A percentile compares a stretch with the other conserved stretches of the same genome.
Evolutionary conservation across 2,888 invertebrate genomes (phyloP).

Genomic region (Ecdyonurus torrentis): DNA sequence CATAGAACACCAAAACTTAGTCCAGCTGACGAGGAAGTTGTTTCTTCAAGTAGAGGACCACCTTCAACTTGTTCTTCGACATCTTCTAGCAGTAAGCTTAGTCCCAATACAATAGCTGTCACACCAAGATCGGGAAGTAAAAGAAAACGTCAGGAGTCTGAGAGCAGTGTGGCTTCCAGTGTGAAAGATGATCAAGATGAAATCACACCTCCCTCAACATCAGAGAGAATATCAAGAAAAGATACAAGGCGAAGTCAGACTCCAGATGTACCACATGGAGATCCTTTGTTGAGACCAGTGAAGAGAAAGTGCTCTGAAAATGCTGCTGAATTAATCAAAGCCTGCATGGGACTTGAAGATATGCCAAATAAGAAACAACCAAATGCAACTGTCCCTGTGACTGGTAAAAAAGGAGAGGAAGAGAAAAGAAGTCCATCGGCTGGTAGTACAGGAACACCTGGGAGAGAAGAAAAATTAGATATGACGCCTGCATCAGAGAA

Average conservation of each 20-base stretch:
- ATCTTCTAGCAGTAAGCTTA: slow-evolving; percentile 13
- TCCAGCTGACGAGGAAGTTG: slow-evolving; percentile 7
- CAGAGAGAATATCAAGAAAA: slow-evolving; percentile 1
- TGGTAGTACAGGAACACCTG: slow-evolving; percentile 3
- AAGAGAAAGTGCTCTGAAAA: slow-evolving; percentile 44
- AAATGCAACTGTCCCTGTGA: slow-evolving; percentile 8
- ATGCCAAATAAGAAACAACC: slow-evolving; percentile 15
- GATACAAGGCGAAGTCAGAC: slow-evolving; percentile 23
- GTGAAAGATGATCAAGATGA: slow-evolving; percentile 35
- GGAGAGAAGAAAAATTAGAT: slow-evolving; percentile 5
- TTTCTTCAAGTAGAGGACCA: not conserved
- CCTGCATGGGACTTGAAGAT: slow-evolving; percentile 33
- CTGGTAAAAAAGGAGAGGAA: slow-evolving; percentile 4
- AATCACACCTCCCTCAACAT: slow-evolving; percentile 14
- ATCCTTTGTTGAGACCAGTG: slow-evolving; percentile 26
- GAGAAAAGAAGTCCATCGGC: slow-evolving; percentile 1
- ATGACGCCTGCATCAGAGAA: slow-evolving; percentile 3
- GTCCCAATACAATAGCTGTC: slow-evolving; percentile 18
- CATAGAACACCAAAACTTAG: slow-evolving; percentile 6
- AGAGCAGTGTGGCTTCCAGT: slow-evolving; percentile 49
- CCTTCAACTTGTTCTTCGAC: slow-evolving; percentile 6
- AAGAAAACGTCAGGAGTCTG: slow-evolving; percentile 63
- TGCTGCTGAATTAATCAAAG: slow-evolving; percentile 39
- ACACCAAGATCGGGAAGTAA: slow-evolving; percentile 26
- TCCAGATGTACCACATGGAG: slow-evolving; percentile 11